phyloP scores from a whole-genome alignment of 2,888 invertebrate genomes.

The Fragum whitleyi region DNA sequence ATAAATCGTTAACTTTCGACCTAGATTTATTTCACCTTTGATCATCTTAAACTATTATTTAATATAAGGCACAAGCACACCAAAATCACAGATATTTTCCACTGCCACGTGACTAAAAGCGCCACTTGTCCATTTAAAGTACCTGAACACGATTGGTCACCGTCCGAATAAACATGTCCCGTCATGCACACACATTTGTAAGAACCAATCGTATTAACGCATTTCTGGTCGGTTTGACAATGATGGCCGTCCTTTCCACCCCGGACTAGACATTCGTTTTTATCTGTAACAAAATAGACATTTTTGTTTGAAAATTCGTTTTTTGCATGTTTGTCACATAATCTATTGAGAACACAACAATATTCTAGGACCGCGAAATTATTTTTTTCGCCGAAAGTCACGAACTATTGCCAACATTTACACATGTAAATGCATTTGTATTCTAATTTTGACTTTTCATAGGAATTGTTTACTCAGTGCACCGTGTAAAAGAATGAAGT shows the following conservation, averaged over 20 bases:
- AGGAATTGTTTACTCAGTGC: too few species aligned
- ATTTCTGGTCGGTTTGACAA: constrained; percentile 93
- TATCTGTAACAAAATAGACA: constrained; percentile 88
- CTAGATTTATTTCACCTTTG: constrained; percentile 48
- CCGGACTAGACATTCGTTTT: constrained; percentile 93
- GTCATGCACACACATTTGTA: constrained; percentile 94
- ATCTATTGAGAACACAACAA: too few species aligned
- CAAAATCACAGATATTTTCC: constrained; percentile 48
- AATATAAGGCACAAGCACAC: constrained; percentile 70
- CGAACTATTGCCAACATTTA: too few species aligned
- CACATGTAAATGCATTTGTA: too few species aligned
- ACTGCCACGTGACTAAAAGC: constrained; percentile 36
- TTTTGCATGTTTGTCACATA: too few species aligned
- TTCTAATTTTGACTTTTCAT: too few species aligned
- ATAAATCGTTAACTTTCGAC: constrained; percentile 18
- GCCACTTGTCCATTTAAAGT: constrained; percentile 59
- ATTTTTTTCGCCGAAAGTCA: too few species aligned
- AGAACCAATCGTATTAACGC: constrained; percentile 93
- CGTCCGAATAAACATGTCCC: constrained; percentile 88
- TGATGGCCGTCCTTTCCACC: constrained; percentile 89
- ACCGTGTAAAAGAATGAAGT: too few species aligned
- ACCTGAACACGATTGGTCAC: constrained; percentile 78
- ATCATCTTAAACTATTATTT: constrained; percentile 59
- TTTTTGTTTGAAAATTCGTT: too few species aligned
- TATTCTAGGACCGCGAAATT: too few species aligned